These are phyloP conservation scores for Ypsolopha sequella DNA, from an alignment of 2,888 invertebrate species.

Conservation along the genomic window DNA sequence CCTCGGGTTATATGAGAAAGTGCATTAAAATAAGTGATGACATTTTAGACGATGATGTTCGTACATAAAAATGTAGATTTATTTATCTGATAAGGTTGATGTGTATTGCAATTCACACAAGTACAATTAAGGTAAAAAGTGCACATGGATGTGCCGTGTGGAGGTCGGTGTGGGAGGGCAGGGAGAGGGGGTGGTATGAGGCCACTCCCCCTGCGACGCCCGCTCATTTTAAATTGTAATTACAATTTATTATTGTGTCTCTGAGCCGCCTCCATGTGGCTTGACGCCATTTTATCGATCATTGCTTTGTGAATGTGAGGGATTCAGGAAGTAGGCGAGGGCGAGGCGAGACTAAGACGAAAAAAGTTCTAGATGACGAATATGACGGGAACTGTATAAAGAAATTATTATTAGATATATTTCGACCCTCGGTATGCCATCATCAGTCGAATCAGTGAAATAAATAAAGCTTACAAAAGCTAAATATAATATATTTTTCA, in stretches of 20 bases:
- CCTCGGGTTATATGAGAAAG: too few relatives aligned
- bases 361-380: neutral
- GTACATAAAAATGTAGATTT: neutral
- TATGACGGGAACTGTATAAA: neutral
- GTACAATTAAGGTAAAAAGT: conserved; percentile 34
- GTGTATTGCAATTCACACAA: neutral
- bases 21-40: neutral
- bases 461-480: too few relatives aligned
- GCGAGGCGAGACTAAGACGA: neutral
- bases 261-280: conserved; percentile 61
- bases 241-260: conserved; percentile 70
- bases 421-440: too few relatives aligned
- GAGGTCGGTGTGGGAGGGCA: conserved; percentile 9
- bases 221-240: conserved; percentile 72
- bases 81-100: neutral
- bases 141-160: conserved; percentile 47
- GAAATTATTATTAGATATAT: too few relatives aligned
- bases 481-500: too few relatives aligned
- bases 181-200: conserved; percentile 20
- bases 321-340: neutral
- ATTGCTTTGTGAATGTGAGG: neutral
- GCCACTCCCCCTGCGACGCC: conserved; percentile 63
- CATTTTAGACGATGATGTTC: neutral
- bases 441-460: too few relatives aligned
- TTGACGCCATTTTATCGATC: conserved; percentile 65